These are phyloP conservation scores for Anser brachyrhynchus DNA, from an alignment of 2,113 vertebrate species.

Conservation along the genomic window DNA sequence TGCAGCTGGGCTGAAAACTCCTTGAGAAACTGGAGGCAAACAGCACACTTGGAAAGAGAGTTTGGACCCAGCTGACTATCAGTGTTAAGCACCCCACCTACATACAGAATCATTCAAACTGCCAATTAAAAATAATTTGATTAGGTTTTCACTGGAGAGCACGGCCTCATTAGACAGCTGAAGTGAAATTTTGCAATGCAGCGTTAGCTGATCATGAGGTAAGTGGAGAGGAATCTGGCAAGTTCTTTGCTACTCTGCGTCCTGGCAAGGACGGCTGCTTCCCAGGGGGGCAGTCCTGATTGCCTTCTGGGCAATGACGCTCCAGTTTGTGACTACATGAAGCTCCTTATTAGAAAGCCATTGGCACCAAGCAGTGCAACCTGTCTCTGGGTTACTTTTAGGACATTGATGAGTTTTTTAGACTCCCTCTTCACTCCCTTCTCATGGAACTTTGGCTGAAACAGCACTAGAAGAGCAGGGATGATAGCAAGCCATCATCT, in stretches of 20 bases:
- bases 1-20: neutral
- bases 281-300: neutral
- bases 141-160: conserved; percentile 22
- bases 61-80: neutral
- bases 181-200: conserved; percentile 24
- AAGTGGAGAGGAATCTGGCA: conserved; percentile 39
- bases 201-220: conserved; percentile 12
- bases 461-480: neutral
- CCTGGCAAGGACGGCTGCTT: neutral
- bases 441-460: neutral
- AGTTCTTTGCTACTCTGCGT: neutral
- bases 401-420: neutral
- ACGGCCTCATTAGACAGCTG: conserved; percentile 23
- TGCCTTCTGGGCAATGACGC: neutral
- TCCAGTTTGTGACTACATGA: neutral
- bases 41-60: neutral
- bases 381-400: neutral
- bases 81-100: conserved; percentile 1
- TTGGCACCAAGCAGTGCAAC: neutral
- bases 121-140: conserved; percentile 30
- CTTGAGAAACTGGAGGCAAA: neutral
- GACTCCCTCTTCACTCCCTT: neutral
- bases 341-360: neutral
- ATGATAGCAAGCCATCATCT: neutral
- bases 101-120: neutral